These are phyloP conservation scores for Callopanchax toddi DNA, from an alignment of 2,113 vertebrate species.

Conservation along the genomic window DNA sequence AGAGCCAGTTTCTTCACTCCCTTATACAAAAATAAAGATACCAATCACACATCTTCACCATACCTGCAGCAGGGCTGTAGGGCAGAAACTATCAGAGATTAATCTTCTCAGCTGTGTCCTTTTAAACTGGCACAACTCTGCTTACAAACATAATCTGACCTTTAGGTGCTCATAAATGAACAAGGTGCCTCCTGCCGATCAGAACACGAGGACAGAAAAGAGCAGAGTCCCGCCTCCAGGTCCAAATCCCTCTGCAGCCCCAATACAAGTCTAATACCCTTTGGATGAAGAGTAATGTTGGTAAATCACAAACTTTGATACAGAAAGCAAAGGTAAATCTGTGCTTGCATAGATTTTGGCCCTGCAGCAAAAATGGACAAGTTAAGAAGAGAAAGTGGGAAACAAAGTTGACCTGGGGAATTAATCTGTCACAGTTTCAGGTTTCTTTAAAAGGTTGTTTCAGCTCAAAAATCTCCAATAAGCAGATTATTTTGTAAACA, in stretches of 20 bases:
- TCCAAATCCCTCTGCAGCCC: slow-evolving; percentile 15
- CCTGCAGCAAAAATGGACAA: neutral
- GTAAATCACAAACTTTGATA: neutral
- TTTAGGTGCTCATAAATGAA: slow-evolving; percentile 44
- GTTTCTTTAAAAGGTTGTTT: neutral
- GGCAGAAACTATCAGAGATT: slow-evolving; percentile 8
- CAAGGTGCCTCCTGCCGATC: slow-evolving; percentile 45
- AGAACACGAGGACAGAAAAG: slow-evolving; percentile 23
- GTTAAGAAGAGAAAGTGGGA: neutral
- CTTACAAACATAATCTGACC: slow-evolving; percentile 40
- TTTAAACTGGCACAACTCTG: slow-evolving; percentile 23
- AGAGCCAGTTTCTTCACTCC: too few species aligned
- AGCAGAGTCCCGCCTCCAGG: slow-evolving; percentile 38
- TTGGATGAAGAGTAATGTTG: too few species aligned
- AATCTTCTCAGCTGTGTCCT: slow-evolving; percentile 43
- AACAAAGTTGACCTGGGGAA: neutral
- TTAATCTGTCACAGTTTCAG: slow-evolving; percentile 6
- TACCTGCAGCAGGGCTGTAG: slow-evolving; percentile 47
- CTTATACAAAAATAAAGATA: slow-evolving; percentile 22
- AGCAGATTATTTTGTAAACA: too few species aligned
- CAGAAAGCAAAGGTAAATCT: neutral
- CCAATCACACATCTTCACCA: slow-evolving; percentile 18
- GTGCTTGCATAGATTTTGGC: neutral
- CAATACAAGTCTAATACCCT: slow-evolving; percentile 3
- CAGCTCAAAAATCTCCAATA: neutral